Evolutionary conservation across 2,888 invertebrate species (phyloP), one percentile per base, ranked within the genome.

Genomic region (Orthosia gothica): DNA sequence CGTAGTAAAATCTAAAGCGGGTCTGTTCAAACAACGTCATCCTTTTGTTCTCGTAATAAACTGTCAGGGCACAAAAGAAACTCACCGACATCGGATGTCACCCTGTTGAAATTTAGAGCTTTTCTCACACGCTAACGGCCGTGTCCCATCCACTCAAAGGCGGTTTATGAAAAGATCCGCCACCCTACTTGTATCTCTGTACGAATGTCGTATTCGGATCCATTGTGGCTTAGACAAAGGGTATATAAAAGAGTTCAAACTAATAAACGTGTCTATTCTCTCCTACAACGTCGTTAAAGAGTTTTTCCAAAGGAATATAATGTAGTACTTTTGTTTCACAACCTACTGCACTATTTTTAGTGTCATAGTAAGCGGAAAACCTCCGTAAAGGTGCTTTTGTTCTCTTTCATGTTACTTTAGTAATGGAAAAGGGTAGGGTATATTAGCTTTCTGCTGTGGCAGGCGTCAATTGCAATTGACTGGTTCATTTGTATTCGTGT

Each of bases 31-130:
- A 94, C 91, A 92, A 90, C 91, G 92, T 91, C 91, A 92, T 90
- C 91, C 94, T 93, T 92, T 95, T 94, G 95, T 95, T 94, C 94
- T 93, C 93, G 87, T 94, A 94, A 94, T 95, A 95, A 95, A 94
- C 94, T 93, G 94, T 93, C 93, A 93, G 91, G 89, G 89, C 87
- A 94, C 94, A 95, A 95, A 94, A 94, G 94, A 94, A 94, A 93
- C 91, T 91, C 91, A 90, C 92, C 89, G 92, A 91, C 92, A 91
- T 92, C 92, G 91, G 90, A 93, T 93, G 93, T 92, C 91, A 88
- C 89, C 89, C 89, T 89, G 88, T 88, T 90, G 87, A 93, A 93
- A 94, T 94, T 94, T 92, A 93, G 90, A 88, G 88, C 79, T 86
- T 84, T 88, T 87, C 90, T 88, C 90, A 90, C 89, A 89, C 85